These are phyloP conservation scores for Pelodytes ibericus DNA, from an alignment of 2,797 vertebrate species.

Conservation along the genomic window DNA sequence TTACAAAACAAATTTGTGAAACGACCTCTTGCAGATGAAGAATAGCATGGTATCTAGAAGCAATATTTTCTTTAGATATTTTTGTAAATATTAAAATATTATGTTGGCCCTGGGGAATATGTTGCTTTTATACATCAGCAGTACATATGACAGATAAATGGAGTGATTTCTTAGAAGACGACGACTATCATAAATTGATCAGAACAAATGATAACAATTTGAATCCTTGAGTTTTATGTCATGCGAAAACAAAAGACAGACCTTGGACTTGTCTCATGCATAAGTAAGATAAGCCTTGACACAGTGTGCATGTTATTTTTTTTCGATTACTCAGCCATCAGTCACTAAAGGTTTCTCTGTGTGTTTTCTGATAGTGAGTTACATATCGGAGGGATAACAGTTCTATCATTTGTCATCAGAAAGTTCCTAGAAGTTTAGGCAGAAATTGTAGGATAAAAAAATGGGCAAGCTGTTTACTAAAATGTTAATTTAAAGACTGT, in stretches of 20 bases:
- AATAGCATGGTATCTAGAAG: not conserved
- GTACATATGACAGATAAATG: slow-evolving; percentile 16
- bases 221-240: slow-evolving; percentile 22
- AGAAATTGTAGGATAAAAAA: slow-evolving; percentile 27
- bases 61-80: not conserved
- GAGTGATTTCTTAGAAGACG: slow-evolving; percentile 1
- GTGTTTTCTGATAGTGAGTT: slow-evolving; percentile 31
- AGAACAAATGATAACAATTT: not conserved
- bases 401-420: slow-evolving; percentile 42
- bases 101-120: slow-evolving; percentile 8
- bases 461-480: not conserved
- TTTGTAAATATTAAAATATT: slow-evolving; percentile 5
- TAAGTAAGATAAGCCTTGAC: slow-evolving; percentile 40
- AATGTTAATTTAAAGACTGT: no score
- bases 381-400: slow-evolving; percentile 34
- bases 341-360: slow-evolving; percentile 5
- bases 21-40: not conserved
- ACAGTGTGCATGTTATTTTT: slow-evolving; percentile 7
- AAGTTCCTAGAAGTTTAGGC: slow-evolving; percentile 20
- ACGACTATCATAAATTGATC: slow-evolving; percentile 2
- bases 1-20: not conserved
- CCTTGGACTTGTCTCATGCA: slow-evolving; percentile 21
- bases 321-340: slow-evolving; percentile 21
- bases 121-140: not conserved
- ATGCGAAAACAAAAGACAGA: slow-evolving; percentile 24